Percentiles rank a stretch among this genome's conserved stretches.
Evolutionary conservation across 2,888 invertebrate species (phyloP).

Genomic region (Ischnura elegans): DNA sequence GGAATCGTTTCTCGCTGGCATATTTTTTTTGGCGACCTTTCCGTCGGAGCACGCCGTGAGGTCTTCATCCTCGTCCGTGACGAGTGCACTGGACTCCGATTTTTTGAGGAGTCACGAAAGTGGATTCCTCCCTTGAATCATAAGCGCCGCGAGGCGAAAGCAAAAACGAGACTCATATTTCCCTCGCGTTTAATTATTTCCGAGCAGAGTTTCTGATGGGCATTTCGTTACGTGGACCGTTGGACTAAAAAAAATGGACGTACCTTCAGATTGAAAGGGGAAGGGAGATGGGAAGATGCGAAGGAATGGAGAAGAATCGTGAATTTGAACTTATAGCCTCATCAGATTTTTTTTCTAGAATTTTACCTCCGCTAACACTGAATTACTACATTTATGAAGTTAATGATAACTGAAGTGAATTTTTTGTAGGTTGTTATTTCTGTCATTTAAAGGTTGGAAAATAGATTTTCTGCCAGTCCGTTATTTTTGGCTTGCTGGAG

Average conservation of each 20-base stretch:
- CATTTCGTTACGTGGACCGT: not conserved
- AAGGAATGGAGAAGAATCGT: too few species aligned
- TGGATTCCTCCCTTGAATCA: not conserved
- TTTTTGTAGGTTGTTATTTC: too few species aligned
- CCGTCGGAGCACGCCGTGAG: conserved; percentile 2
- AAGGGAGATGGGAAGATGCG: not conserved
- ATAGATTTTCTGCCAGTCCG: too few species aligned
- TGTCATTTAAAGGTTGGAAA: too few species aligned
- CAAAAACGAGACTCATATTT: not conserved
- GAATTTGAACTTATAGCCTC: too few species aligned
- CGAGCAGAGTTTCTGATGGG: not conserved
- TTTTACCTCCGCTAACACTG: too few species aligned
- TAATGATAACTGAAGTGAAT: too few species aligned
- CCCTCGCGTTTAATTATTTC: not conserved
- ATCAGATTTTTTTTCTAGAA: too few species aligned
- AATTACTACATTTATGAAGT: too few species aligned
- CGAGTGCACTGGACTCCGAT: not conserved
- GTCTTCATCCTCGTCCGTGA: not conserved
- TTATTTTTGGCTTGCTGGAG: too few species aligned
- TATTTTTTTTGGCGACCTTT: not conserved
- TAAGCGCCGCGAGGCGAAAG: not conserved
- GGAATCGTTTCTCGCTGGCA: not conserved
- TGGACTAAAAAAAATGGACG: not conserved
- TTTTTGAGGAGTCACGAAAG: not conserved
- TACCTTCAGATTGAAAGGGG: not conserved